phyloP scores from a whole-genome alignment of 2,797 vertebrate genomes.

The Staurois parvus region DNA sequence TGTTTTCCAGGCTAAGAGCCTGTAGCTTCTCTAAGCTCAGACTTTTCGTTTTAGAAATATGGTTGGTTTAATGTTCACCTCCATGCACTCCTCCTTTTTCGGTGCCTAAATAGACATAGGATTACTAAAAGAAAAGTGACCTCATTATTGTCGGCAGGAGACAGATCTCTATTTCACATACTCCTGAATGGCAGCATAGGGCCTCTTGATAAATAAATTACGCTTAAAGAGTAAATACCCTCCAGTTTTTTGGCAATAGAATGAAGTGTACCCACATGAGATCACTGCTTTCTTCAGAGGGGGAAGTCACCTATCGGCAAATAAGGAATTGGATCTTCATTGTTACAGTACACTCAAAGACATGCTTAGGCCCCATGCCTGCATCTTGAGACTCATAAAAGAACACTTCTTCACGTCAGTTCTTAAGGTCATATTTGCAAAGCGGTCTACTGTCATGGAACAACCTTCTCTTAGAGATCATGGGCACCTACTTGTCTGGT shows the following conservation, averaged over 20 bases:
- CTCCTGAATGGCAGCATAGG: conserved; percentile 49
- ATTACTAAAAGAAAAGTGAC: conserved; percentile 52
- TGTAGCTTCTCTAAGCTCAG: conserved; percentile 57
- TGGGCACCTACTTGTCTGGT: conserved; percentile 41
- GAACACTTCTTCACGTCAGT: conserved; percentile 19
- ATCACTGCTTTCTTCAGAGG: background rate
- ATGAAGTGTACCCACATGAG: conserved; percentile 48
- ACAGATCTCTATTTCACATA: conserved; percentile 60
- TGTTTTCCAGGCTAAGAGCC: conserved; percentile 51
- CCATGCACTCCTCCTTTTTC: conserved; percentile 63
- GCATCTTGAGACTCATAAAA: conserved; percentile 13
- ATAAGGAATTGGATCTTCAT: conserved; percentile 59
- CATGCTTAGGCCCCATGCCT: conserved; percentile 32
- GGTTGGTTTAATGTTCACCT: conserved; percentile 18
- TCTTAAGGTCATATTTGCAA: conserved; percentile 27
- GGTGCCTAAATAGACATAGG: conserved; percentile 54
- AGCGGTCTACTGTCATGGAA: conserved; percentile 32
- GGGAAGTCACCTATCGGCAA: conserved; percentile 62
- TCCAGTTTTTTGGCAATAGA: conserved; percentile 59
- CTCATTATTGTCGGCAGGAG: conserved; percentile 48
- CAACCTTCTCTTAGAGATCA: background rate
- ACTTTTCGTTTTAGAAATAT: conserved; percentile 44
- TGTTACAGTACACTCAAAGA: conserved; percentile 43
- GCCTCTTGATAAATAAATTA: conserved; percentile 59
- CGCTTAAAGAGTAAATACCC: conserved; percentile 52